These are phyloP conservation scores for Pampus argenteus DNA, from an alignment of 2,797 vertebrate genomes.

Conservation along the genomic window DNA sequence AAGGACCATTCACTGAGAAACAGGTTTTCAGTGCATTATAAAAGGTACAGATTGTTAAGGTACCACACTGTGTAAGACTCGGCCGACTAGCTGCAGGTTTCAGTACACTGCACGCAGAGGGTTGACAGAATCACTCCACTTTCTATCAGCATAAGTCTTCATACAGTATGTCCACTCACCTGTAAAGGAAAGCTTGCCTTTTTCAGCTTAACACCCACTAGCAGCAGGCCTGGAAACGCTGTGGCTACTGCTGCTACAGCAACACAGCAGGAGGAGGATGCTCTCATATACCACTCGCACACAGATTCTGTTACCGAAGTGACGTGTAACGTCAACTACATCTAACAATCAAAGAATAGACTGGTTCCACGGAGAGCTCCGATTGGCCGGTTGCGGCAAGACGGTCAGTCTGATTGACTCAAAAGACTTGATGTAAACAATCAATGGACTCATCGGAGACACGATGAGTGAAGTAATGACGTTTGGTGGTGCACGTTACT, in stretches of 20 bases:
- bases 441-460: conserved; percentile 19
- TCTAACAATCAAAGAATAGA: conserved; percentile 59
- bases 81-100: neutral
- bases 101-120: neutral
- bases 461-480: neutral
- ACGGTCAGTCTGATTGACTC: conserved; percentile 16
- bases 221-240: neutral
- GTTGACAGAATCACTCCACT: neutral
- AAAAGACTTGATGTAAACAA: conserved; percentile 10
- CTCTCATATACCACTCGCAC: neutral
- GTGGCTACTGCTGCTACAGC: conserved; percentile 24
- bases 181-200: conserved; percentile 13
- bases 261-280: conserved; percentile 2
- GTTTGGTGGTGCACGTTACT: neutral
- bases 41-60: no score
- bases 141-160: neutral
- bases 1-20: no score
- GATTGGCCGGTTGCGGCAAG: conserved; percentile 28
- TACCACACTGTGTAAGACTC: neutral
- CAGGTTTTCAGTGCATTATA: no score
- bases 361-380: conserved; percentile 1
- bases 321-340: conserved; percentile 29
- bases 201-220: conserved; percentile 4
- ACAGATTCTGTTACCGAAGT: conserved; percentile 6
- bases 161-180: conserved; percentile 41